Evolutionary conservation across 1,140 invertebrate genomes (phyloP).

Genomic region (Philotrypesis tridentata): DNA sequence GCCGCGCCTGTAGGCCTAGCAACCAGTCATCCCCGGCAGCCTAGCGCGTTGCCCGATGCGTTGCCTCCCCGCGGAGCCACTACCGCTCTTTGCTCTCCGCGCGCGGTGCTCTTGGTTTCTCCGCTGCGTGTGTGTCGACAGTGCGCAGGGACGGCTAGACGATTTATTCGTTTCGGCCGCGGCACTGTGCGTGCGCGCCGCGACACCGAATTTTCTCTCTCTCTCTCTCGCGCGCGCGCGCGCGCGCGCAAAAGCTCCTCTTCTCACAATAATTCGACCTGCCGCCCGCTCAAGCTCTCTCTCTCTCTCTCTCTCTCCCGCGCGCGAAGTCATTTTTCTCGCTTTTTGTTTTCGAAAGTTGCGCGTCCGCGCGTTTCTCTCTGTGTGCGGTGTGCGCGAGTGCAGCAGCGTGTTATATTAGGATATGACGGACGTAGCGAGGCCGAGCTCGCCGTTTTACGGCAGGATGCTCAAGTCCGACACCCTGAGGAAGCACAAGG

Average conservation of each 20-base stretch:
- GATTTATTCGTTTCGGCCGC: slow-evolving; percentile 21
- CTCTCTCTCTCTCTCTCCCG: not conserved
- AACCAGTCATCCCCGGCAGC: not conserved
- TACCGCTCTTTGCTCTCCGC: no score
- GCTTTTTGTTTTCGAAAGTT: not conserved
- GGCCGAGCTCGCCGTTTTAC: slow-evolving; percentile 24
- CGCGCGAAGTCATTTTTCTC: not conserved
- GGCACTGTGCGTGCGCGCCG: not conserved
- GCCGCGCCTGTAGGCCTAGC: slow-evolving; percentile 7
- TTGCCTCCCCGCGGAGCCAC: not conserved
- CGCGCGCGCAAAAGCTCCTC: no score
- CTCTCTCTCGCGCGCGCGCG: not conserved
- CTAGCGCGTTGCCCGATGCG: not conserved
- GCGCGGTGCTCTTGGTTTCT: no score
- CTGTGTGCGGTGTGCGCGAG: not conserved
- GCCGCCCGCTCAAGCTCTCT: not conserved
- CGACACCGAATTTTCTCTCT: not conserved
- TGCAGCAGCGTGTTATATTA: not conserved
- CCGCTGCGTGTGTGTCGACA: not conserved
- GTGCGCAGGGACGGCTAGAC: not conserved
- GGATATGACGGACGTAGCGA: not conserved
- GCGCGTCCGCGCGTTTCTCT: no score
- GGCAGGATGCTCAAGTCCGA: slow-evolving; percentile 28
- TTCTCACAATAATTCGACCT: not conserved
- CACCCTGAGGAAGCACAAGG: slow-evolving; percentile 30